phyloP scores from a whole-genome alignment of 2,113 vertebrate species.

The Arenaria interpres region DNA sequence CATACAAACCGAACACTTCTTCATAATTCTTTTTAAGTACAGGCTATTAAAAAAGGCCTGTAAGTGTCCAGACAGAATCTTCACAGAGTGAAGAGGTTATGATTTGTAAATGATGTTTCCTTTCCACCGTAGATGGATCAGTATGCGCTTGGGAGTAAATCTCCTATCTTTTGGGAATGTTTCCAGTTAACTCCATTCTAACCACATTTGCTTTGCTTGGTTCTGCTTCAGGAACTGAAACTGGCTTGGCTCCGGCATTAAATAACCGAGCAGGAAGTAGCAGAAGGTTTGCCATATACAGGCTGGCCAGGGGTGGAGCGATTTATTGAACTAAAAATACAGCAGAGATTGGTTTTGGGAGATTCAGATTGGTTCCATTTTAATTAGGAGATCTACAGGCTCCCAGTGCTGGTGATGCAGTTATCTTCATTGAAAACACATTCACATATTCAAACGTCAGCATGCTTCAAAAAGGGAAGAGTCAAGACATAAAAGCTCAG shows the following conservation, averaged over 20 bases:
- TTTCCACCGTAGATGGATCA: conserved; percentile 17
- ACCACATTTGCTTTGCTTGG: conserved; percentile 39
- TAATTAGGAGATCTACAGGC: conserved; percentile 24
- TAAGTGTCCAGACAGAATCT: neutral
- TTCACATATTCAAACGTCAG: conserved; percentile 20
- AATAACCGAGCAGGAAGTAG: conserved; percentile 55
- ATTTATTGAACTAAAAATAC: conserved; percentile 60
- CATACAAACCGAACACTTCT: neutral
- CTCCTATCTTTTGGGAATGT: conserved; percentile 58
- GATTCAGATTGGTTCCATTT: conserved; percentile 14
- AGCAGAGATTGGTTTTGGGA: neutral
- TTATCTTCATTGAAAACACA: conserved; percentile 51
- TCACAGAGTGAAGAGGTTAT: neutral
- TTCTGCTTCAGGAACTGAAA: conserved; percentile 68
- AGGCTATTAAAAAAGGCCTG: neutral
- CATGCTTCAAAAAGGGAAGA: neutral
- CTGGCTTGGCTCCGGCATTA: conserved; percentile 32
- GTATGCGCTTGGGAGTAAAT: neutral
- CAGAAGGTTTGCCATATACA: conserved; percentile 53
- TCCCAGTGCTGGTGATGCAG: conserved; percentile 29
- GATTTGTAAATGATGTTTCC: neutral
- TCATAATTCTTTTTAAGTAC: neutral
- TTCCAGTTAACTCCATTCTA: conserved; percentile 56
- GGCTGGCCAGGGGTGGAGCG: conserved; percentile 26
- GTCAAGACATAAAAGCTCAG: neutral